Conservation (phyloP, 2,888 invertebrate species). For the Polyploca ridens region DNA sequence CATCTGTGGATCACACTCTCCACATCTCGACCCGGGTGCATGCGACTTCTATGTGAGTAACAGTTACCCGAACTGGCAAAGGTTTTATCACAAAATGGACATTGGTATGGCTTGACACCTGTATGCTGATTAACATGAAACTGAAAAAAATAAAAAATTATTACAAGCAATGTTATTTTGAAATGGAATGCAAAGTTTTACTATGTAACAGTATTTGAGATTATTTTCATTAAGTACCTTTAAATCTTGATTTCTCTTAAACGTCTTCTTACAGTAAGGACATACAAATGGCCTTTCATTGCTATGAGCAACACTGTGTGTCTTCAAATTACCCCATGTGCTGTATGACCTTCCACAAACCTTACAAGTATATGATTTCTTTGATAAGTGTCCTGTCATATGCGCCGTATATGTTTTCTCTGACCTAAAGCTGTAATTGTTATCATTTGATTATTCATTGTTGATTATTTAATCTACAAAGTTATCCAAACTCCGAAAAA, state of each 20-base stretch:
- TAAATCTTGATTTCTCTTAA: constrained; percentile 90
- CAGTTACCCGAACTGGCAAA: constrained; percentile 90
- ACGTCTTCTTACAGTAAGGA: constrained; percentile 88
- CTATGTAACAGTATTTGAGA: neutral
- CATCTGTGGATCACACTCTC: constrained; percentile 35
- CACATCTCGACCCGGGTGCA: constrained; percentile 85
- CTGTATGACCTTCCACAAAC: constrained; percentile 89
- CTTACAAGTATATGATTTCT: constrained; percentile 74
- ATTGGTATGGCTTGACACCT: constrained; percentile 89
- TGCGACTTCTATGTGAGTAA: constrained; percentile 88
- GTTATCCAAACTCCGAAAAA: too few species aligned
- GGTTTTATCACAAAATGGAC: constrained; percentile 89
- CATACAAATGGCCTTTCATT: constrained; percentile 88
- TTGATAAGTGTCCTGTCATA: constrained; percentile 72
- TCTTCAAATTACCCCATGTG: constrained; percentile 87
- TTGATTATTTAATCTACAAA: too few species aligned
- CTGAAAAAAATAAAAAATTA: constrained; percentile 60
- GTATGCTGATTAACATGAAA: constrained; percentile 91
- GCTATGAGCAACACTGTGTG: constrained; percentile 89
- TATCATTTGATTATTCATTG: too few species aligned
- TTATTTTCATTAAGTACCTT: constrained; percentile 75
- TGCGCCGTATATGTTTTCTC: constrained; percentile 86
- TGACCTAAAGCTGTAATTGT: constrained; percentile 85
- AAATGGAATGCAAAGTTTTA: too few species aligned
- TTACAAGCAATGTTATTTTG: too few species aligned